These are phyloP conservation scores for Halyomorpha halys DNA, from an alignment of 1,140 invertebrate genomes.

Conservation along the genomic window DNA sequence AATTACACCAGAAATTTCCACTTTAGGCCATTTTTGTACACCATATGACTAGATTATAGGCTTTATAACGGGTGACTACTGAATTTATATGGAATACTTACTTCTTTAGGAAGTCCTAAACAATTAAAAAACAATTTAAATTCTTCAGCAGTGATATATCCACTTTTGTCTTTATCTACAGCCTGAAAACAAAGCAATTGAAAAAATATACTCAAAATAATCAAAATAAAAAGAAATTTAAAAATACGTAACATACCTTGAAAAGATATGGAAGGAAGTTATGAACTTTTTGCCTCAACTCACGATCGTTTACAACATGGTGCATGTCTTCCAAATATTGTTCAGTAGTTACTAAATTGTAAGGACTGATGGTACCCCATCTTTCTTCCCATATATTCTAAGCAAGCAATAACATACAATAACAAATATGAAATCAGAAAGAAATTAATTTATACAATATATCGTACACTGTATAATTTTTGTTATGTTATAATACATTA, in stretches of 20 bases:
- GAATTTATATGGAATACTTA: slow-evolving; percentile 32
- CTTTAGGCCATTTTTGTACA: too few relatives aligned
- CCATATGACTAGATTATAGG: too few relatives aligned
- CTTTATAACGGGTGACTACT: too few relatives aligned
- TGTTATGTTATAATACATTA: too few relatives aligned
- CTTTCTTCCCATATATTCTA: slow-evolving; percentile 65
- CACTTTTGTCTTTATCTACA: slow-evolving; percentile 66
- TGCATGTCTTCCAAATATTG: slow-evolving; percentile 70
- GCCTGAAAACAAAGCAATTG: slow-evolving; percentile 44
- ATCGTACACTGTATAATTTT: too few relatives aligned
- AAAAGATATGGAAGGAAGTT: slow-evolving; percentile 42
- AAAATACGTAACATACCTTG: slow-evolving; percentile 27
- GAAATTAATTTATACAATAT: too few relatives aligned
- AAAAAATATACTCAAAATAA: slow-evolving; percentile 1
- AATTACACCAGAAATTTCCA: too few relatives aligned
- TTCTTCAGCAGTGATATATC: slow-evolving; percentile 65
- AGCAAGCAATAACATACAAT: background rate
- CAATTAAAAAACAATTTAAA: slow-evolving; percentile 73
- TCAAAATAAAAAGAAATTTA: background rate
- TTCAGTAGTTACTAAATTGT: slow-evolving; percentile 66
- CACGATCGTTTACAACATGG: slow-evolving; percentile 63
- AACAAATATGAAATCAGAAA: too few relatives aligned
- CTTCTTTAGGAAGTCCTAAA: slow-evolving; percentile 57
- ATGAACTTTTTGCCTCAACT: slow-evolving; percentile 58
- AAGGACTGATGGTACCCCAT: slow-evolving; percentile 68